Evolutionary conservation across 1,140 invertebrate species (phyloP).

Genomic region (Drosophila elegans): DNA sequence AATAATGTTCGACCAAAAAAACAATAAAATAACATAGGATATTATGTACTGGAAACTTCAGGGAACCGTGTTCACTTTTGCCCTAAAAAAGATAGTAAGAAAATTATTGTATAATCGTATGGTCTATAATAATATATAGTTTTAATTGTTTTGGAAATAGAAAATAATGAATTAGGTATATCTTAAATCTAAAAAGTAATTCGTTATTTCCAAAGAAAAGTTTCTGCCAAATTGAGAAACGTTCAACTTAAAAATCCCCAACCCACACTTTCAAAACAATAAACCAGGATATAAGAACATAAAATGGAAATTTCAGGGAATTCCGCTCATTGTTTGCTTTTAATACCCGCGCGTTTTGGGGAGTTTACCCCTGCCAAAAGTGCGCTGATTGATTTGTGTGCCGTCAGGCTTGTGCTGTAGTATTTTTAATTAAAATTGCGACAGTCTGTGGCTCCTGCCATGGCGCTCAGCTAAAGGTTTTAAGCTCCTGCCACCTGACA

Average conservation of each 20-base stretch:
- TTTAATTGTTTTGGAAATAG: too few species aligned
- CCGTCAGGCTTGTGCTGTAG: conserved; percentile 18
- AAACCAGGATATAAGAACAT: neutral
- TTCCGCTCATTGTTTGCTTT: conserved; percentile 28
- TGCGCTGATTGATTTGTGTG: conserved; percentile 46
- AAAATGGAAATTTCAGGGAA: conserved; percentile 7
- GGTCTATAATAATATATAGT: too few species aligned
- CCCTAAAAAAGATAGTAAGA: conserved; percentile 1
- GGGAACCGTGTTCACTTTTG: conserved; percentile 19
- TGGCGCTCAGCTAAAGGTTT: neutral
- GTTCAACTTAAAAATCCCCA: neutral
- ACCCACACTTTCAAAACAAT: neutral
- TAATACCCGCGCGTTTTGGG: neutral
- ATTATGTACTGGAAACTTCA: neutral
- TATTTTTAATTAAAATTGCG: conserved; percentile 62
- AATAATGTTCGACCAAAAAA: too few species aligned
- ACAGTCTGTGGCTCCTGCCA: conserved; percentile 6
- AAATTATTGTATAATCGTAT: too few species aligned
- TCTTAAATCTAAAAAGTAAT: too few species aligned
- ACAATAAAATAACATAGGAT: too few species aligned
- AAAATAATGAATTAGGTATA: too few species aligned
- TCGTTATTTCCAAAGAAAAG: too few species aligned
- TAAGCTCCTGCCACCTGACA: conserved; percentile 8
- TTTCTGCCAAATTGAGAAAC: neutral
- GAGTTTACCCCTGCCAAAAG: conserved; percentile 5